Percentiles rank a stretch among this genome's conserved stretches.
Conservation (phyloP, 1,140 invertebrate species). For the Drosophila nannoptera region DNA sequence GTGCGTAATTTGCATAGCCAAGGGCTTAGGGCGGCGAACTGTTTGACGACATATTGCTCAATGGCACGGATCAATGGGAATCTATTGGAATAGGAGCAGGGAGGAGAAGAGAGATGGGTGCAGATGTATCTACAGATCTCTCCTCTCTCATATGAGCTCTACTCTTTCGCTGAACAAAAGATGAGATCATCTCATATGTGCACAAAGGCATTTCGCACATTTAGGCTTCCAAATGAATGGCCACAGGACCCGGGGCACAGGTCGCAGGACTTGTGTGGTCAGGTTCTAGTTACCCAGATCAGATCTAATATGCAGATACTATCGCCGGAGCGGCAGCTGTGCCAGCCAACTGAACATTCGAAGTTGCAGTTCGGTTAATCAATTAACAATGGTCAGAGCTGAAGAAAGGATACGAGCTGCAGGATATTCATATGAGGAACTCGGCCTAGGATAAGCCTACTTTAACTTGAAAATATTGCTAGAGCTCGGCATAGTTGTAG, state of each 20-base stretch:
- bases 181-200: slow-evolving; percentile 67
- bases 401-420: slow-evolving; percentile 12
- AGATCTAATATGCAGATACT: slow-evolving; percentile 56
- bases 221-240: slow-evolving; percentile 66
- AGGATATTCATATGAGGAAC: slow-evolving; percentile 10
- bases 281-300: slow-evolving; percentile 39
- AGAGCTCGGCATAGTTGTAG: slow-evolving; percentile 35
- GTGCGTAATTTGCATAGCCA: slow-evolving; percentile 68
- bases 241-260: slow-evolving; percentile 17
- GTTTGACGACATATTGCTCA: slow-evolving; percentile 77
- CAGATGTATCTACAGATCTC: slow-evolving; percentile 30
- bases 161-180: slow-evolving; percentile 63
- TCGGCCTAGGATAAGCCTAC: slow-evolving; percentile 60
- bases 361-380: slow-evolving; percentile 63
- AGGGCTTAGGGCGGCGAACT: slow-evolving; percentile 68
- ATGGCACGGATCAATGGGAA: slow-evolving; percentile 63
- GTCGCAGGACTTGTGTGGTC: slow-evolving; percentile 36
- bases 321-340: slow-evolving; percentile 6
- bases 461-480: slow-evolving; percentile 77
- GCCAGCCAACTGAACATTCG: slow-evolving; percentile 63
- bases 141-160: slow-evolving; percentile 25
- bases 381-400: slow-evolving; percentile 57
- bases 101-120: slow-evolving; percentile 13
- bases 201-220: slow-evolving; percentile 72
- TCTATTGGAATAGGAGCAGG: slow-evolving; percentile 33